phyloP scores from a whole-genome alignment of 2,888 invertebrate genomes.

The Himalopsyche kuldschensis region DNA sequence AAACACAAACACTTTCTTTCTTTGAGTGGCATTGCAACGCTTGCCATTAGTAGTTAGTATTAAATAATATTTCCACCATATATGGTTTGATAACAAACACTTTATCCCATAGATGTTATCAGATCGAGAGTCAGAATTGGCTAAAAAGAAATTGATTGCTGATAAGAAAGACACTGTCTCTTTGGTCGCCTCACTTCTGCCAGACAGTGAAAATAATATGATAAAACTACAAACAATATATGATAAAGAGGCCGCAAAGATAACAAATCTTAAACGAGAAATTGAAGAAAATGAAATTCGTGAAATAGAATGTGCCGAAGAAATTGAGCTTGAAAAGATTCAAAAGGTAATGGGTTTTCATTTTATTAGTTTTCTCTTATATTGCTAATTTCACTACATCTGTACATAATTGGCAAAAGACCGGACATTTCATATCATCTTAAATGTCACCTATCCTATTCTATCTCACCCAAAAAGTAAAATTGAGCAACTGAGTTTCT shows the following conservation, averaged over 20 bases:
- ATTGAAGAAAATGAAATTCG: conserved; percentile 19
- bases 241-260: conserved; percentile 20
- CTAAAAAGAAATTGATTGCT: not conserved
- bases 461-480: no score
- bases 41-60: no score
- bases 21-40: no score
- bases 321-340: not conserved
- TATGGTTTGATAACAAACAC: no score
- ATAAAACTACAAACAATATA: conserved; percentile 24
- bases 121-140: not conserved
- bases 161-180: conserved; percentile 27
- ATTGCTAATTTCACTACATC: not conserved
- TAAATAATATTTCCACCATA: no score
- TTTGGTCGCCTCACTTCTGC: conserved; percentile 24
- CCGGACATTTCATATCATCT: no score
- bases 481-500: no score
- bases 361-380: not conserved
- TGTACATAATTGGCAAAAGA: no score
- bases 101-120: not conserved
- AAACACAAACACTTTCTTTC: no score
- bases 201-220: conserved; percentile 23
- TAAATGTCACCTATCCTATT: no score
- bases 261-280: conserved; percentile 20
- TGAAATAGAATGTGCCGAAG: not conserved
- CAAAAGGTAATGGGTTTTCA: not conserved